phyloP scores from a whole-genome alignment of 2,797 vertebrate genomes.

The Mastacembelus armatus region DNA sequence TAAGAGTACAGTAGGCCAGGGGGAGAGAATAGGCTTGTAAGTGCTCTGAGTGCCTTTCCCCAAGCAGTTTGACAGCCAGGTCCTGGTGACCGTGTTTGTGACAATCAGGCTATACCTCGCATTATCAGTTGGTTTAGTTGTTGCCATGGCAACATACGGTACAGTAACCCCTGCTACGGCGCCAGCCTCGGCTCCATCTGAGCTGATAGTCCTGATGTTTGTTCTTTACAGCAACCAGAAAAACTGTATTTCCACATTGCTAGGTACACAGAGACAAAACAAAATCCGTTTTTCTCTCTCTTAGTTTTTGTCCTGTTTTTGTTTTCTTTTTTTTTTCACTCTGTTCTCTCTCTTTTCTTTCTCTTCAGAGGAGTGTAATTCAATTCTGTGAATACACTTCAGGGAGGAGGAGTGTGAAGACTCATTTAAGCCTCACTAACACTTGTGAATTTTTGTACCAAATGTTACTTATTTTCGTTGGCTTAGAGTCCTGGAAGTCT shows the following conservation, averaged over 20 bases:
- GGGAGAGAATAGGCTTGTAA: conserved; percentile 60
- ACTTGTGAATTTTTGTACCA: conserved; percentile 73
- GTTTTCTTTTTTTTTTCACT: conserved; percentile 4
- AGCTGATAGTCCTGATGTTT: conserved; percentile 73
- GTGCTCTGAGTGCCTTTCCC: conserved; percentile 73
- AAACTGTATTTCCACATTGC: conserved; percentile 60
- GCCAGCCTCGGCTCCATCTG: conserved; percentile 63
- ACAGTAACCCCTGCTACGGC: conserved; percentile 63
- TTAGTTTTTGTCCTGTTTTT: conserved; percentile 25
- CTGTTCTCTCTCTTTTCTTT: conserved; percentile 25
- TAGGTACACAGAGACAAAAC: conserved; percentile 49
- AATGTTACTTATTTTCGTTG: conserved; percentile 76
- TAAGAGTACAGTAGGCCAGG: conserved; percentile 59
- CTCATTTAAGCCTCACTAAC: conserved; percentile 74
- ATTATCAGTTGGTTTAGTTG: conserved; percentile 74
- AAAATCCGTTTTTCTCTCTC: conserved; percentile 58
- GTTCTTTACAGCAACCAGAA: conserved; percentile 65
- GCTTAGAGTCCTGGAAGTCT: conserved; percentile 63
- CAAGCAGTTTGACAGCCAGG: conserved; percentile 77
- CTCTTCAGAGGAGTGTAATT: conserved; percentile 75
- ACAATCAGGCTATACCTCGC: conserved; percentile 75
- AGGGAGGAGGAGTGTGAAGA: conserved; percentile 75
- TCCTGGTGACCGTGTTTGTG: conserved; percentile 79
- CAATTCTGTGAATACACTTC: conserved; percentile 76
- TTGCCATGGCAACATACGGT: conserved; percentile 77